Base-by-base conservation (phyloP, 2,113 vertebrate species). In the Mirza zaza region DNA sequence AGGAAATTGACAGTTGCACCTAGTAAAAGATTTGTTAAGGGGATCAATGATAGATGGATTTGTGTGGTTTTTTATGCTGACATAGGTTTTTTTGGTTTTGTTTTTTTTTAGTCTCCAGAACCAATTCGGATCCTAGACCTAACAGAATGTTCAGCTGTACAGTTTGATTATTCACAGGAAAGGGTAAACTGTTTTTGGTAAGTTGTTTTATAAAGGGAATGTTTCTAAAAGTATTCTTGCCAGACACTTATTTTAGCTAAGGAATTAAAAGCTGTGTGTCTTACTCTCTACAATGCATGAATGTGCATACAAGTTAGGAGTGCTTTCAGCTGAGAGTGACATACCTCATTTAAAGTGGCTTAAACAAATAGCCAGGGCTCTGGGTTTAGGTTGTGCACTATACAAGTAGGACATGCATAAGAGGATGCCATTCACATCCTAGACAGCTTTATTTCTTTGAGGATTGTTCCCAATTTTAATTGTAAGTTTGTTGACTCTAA, bases 101-200 rank as follows among this genome's bases (percentile, higher is more conserved):
- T 55, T 18, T 55, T 55, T 97, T 97, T 96, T 15, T 97, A 99
- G 99, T 99, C 98, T 95, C 98, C 98, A 12, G 99, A 99, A 94
- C 99, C 99, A 1, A 99, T 99, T 97, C 98, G 99, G 83, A 99
- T 98, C 15, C 98, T 99, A 83, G 99, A 99, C 90, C 98, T 99
- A 88, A 99, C 96, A 4, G 98, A 99, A 97, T 99, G 99, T 89
- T 99, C 99, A 23, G 99, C 99, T 1, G 99, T 99, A 45, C 99
- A 99, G 92, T 99, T 99, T 94, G 99, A 99, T 98, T 99, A 99
- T 92, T 99, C 99, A 85, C 99, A 99, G 97, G 99, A 99, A 85
- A 99, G 98, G 97, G 99, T 99, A 79, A 99, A 99, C 98, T 99
- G 99, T 97, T 99, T 99, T 98, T 99, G 99, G 99, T 99, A 98